Conservation (phyloP, 2,888 invertebrate species). For the Rotaria macrura region DNA sequence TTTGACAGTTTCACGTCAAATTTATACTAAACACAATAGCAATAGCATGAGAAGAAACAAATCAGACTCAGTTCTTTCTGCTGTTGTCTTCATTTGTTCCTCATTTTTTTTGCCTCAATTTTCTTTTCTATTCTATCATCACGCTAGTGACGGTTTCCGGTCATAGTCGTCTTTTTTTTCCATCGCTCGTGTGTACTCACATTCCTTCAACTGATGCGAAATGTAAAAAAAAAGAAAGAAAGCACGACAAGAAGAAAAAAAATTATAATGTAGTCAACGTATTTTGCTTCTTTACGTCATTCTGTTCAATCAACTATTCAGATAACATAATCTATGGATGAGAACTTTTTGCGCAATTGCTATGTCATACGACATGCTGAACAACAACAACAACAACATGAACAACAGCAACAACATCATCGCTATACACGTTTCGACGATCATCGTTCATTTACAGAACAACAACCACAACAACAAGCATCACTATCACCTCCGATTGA, state of each 20-base stretch:
- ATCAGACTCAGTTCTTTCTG: not conserved
- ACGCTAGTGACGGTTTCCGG: not conserved
- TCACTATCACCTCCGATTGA: slow-evolving; percentile 38
- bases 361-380: slow-evolving; percentile 30
- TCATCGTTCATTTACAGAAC: slow-evolving; percentile 34
- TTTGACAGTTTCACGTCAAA: not conserved
- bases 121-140: not conserved
- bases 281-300: not conserved
- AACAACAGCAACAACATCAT: slow-evolving; percentile 30
- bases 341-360: slow-evolving; percentile 37
- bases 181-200: not conserved
- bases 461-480: slow-evolving; percentile 23
- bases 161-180: not conserved
- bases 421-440: slow-evolving; percentile 20
- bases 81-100: not conserved
- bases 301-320: not conserved
- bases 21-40: not conserved
- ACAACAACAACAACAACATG: slow-evolving; percentile 33
- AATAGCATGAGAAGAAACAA: not conserved
- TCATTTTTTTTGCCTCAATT: not conserved
- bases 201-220: not conserved
- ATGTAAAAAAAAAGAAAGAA: not conserved
- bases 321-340: slow-evolving; percentile 35
- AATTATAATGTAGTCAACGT: not conserved
- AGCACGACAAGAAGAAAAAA: not conserved